Evolutionary conservation across 2,797 vertebrate species (phyloP).

Genomic region (Syngnathus acus): DNA sequence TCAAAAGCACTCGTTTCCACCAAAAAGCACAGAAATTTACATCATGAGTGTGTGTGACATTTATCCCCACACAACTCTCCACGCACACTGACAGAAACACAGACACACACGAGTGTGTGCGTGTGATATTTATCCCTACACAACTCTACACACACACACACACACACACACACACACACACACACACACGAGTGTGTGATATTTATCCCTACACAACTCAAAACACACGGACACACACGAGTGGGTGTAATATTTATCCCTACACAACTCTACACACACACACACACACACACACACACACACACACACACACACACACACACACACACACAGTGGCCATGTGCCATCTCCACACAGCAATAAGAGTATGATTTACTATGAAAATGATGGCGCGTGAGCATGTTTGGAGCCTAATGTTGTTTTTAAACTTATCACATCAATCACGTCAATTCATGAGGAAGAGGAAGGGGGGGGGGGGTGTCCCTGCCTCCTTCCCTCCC

Average conservation of each 20-base stretch:
- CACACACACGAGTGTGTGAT: too few relatives aligned
- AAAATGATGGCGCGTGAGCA: constrained; percentile 44
- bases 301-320: background rate
- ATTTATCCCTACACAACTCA: too few relatives aligned
- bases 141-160: background rate
- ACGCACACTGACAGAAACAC: background rate
- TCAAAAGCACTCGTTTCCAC: too few relatives aligned
- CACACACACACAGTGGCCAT: background rate
- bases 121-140: background rate
- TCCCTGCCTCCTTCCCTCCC: constrained; percentile 25
- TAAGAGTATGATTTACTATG: constrained; percentile 48
- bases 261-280: too few relatives aligned
- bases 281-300: background rate
- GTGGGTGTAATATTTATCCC: too few relatives aligned
- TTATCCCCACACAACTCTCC: background rate
- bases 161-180: background rate
- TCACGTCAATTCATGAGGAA: constrained; percentile 49
- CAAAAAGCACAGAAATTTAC: too few relatives aligned
- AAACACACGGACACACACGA: too few relatives aligned
- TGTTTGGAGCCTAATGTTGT: constrained; percentile 57
- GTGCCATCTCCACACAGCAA: background rate
- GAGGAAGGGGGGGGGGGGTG: constrained; percentile 22
- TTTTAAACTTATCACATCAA: constrained; percentile 61
- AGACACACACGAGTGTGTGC: background rate
- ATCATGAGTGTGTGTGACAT: too few relatives aligned